These are phyloP conservation scores for Albula glossodonta DNA, from an alignment of 2,113 vertebrate genomes.

Conservation along the genomic window DNA sequence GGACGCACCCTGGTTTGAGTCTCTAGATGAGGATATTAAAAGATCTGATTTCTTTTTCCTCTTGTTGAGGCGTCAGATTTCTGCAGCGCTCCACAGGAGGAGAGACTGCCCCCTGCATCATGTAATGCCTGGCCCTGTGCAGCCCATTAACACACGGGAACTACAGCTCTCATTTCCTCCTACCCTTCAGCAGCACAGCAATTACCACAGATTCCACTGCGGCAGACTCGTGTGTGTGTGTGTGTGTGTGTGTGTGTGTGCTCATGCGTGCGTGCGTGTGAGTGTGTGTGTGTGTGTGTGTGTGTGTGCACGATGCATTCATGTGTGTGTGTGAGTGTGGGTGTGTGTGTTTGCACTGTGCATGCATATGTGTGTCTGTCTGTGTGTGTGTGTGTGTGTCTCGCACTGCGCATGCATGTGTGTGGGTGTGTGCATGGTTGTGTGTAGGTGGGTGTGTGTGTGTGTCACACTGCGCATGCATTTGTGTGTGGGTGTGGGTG, in stretches of 20 bases:
- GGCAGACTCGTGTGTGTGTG: not conserved
- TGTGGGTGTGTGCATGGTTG: no score
- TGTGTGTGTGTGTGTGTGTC: not conserved
- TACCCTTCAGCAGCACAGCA: conserved; percentile 20
- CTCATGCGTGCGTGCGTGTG: no score
- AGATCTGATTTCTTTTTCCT: not conserved
- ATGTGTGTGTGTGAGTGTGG: not conserved
- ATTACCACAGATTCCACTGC: not conserved
- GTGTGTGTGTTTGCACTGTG: no score
- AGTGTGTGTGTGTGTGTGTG: not conserved
- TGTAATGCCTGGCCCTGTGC: not conserved
- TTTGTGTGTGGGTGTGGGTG: not conserved
- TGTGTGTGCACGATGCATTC: not conserved
- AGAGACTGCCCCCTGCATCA: not conserved
- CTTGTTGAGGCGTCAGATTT: not conserved
- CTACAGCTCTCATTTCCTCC: not conserved
- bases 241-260: not conserved
- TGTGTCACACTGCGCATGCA: not conserved
- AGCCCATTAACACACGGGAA: conserved; percentile 15
- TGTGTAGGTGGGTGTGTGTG: no score
- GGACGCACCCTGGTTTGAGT: not conserved
- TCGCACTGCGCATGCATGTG: no score
- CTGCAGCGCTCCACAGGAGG: not conserved
- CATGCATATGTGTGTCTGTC: no score
- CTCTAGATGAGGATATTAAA: not conserved